Percentiles rank a stretch among this genome's conserved stretches.
Evolutionary conservation across 2,797 vertebrate species (phyloP).

Genomic region (Gymnothorax reevesii): DNA sequence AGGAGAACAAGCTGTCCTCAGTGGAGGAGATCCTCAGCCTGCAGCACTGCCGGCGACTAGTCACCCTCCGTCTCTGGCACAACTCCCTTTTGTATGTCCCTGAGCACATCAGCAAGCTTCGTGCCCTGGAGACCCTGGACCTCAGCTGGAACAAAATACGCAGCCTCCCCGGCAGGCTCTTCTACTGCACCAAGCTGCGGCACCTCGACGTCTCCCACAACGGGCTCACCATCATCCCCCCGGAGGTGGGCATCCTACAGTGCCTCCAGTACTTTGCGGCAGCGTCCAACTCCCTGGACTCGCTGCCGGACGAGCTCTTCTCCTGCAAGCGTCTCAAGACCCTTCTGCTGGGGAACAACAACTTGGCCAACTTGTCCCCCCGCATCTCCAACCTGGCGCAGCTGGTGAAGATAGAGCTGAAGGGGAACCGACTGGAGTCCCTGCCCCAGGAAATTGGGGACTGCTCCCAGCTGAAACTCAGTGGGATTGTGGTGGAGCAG

Average conservation of each 20-base stretch:
- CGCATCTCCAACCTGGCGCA: constrained; percentile 70
- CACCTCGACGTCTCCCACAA: constrained; percentile 87
- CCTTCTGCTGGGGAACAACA: constrained; percentile 78
- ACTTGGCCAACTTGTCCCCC: constrained; percentile 70
- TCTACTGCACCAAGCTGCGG: constrained; percentile 78
- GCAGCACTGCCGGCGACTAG: constrained; percentile 84
- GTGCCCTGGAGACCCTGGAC: constrained; percentile 78
- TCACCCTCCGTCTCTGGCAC: constrained; percentile 81
- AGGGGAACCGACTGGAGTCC: constrained; percentile 79
- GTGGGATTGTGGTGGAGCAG: constrained; percentile 76
- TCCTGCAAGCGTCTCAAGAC: constrained; percentile 81
- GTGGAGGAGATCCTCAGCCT: constrained; percentile 89
- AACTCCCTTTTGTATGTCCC: constrained; percentile 85
- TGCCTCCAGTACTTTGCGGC: constrained; percentile 77
- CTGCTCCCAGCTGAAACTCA: constrained; percentile 70
- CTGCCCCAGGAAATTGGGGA: constrained; percentile 77
- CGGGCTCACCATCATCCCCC: constrained; percentile 73
- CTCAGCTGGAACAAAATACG: constrained; percentile 84
- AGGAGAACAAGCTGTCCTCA: constrained; percentile 82
- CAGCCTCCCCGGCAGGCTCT: constrained; percentile 75
- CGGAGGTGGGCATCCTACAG: constrained; percentile 81
- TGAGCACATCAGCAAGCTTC: constrained; percentile 83
- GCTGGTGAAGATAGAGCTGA: constrained; percentile 78
- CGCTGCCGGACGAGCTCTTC: constrained; percentile 83
- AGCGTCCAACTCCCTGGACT: constrained; percentile 83